Evolutionary conservation across 2,113 vertebrate species (phyloP), one percentile per base, ranked within the genome.

Genomic region (Mormyrus iriodes): DNA sequence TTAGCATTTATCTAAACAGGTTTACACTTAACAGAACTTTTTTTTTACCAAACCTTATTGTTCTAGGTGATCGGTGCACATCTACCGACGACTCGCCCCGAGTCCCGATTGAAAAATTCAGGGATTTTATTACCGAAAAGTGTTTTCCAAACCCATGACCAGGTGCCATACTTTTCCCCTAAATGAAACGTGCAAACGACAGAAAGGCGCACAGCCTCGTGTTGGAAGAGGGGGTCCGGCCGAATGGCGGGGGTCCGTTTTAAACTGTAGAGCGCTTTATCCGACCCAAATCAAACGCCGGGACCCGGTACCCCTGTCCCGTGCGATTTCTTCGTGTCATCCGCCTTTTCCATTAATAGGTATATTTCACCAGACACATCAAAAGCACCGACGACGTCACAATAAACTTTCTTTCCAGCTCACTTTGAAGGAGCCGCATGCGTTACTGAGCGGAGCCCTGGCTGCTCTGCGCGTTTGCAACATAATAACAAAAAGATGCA

Each of bases 361-460:
- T 21, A 82, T 24, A 82, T 82, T 82, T 82, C 42, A 82, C 42
- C 61, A 8, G 42, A 3, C 2, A 12, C 39, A 84, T 48, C 82
- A 84, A 44, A 48, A 46, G 82, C 39, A 84, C 82, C 55, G 24
- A 69, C 53, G 88, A 86, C 79, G 52, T 51, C 13, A 12, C 3
- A n/a, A 7, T 46, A 84, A 89, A 84, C 69, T 90, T 58, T 79
- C 15, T 79, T 42, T 84, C 82, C 44, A 84, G 82, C 82, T 84
- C 2, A 84, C 82, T 84, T 84, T 24, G 24, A 84, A 48, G 15
- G 24, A 84, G 44, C 39, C 44, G 8, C 17, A 82, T 82, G 39
- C 42, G 19, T 82, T 42, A 44, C 42, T 24, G 15, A 82, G 39
- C 15, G 42, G 61, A 69, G n/a, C 27, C 61, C 27, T 27, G 61